Percentiles rank a stretch among this genome's conserved stretches.
These are phyloP conservation scores for Laothoe populi DNA, from an alignment of 2,888 invertebrate genomes.

Conservation along the genomic window DNA sequence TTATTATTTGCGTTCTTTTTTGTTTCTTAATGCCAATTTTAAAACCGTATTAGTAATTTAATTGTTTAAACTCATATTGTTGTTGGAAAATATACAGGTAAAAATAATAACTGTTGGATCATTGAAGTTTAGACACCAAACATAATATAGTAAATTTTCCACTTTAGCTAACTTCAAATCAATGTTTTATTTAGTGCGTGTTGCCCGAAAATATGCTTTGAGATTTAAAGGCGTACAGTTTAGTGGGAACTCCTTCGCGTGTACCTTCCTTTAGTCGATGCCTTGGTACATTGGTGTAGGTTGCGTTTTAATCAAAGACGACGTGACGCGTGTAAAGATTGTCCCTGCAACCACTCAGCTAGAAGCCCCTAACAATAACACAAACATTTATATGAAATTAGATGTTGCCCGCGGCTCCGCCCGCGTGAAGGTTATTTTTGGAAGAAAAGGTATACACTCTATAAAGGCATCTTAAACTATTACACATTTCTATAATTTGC, in stretches of 20 bases:
- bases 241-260: slow-evolving; percentile 23
- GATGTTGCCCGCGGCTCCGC: too few relatives aligned
- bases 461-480: too few relatives aligned
- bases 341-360: slow-evolving; percentile 1
- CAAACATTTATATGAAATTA: background rate
- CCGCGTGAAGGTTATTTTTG: too few relatives aligned
- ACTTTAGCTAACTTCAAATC: slow-evolving; percentile 28
- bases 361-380: background rate
- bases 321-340: background rate
- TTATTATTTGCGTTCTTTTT: too few relatives aligned
- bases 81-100: too few relatives aligned
- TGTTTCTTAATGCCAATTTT: too few relatives aligned
- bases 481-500: too few relatives aligned
- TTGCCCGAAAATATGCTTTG: slow-evolving; percentile 55
- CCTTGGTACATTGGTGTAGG: background rate
- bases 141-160: background rate
- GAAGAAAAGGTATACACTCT: too few relatives aligned
- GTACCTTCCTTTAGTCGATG: slow-evolving; percentile 6
- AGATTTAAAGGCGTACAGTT: slow-evolving; percentile 49
- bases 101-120: too few relatives aligned
- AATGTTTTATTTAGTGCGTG: slow-evolving; percentile 67
- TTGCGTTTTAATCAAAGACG: slow-evolving; percentile 10
- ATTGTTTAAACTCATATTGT: too few relatives aligned
- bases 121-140: background rate
- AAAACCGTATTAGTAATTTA: too few relatives aligned